Conservation (phyloP, 2,113 vertebrate species). For the Syrmaticus mikado region DNA sequence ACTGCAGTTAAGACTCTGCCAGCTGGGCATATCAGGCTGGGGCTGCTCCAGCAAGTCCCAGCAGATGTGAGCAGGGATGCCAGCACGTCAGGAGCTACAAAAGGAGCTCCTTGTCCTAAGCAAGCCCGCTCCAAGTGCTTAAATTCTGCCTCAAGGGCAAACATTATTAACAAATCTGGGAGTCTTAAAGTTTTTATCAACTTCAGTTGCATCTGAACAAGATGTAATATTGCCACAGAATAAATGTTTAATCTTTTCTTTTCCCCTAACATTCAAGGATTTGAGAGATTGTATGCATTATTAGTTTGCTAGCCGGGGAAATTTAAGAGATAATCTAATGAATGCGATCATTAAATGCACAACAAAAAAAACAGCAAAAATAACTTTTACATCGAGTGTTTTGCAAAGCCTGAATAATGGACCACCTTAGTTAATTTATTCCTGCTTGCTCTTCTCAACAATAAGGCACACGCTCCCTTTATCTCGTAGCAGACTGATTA, state of each 20-base stretch:
- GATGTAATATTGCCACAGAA: not conserved
- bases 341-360: not conserved
- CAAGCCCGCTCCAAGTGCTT: not conserved
- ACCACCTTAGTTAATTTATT: constrained; percentile 28
- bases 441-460: not conserved
- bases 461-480: not conserved
- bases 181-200: constrained; percentile 2
- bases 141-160: not conserved
- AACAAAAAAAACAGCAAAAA: not conserved
- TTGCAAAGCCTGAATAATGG: constrained; percentile 39
- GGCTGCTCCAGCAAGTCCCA: rapidly evolving
- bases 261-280: not conserved
- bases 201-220: not conserved
- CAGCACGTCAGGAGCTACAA: not conserved
- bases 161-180: not conserved
- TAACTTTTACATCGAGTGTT: constrained; percentile 44
- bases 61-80: rapidly evolving
- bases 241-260: not conserved
- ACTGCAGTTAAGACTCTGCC: not conserved
- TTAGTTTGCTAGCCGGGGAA: constrained; percentile 39
- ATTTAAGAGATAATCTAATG: constrained; percentile 50
- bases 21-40: not conserved
- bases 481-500: constrained; percentile 1
- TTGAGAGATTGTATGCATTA: constrained; percentile 35
- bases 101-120: not conserved